Base-by-base conservation (phyloP, 2,888 invertebrate genomes). In the Leptinotarsa peninsularis region DNA sequence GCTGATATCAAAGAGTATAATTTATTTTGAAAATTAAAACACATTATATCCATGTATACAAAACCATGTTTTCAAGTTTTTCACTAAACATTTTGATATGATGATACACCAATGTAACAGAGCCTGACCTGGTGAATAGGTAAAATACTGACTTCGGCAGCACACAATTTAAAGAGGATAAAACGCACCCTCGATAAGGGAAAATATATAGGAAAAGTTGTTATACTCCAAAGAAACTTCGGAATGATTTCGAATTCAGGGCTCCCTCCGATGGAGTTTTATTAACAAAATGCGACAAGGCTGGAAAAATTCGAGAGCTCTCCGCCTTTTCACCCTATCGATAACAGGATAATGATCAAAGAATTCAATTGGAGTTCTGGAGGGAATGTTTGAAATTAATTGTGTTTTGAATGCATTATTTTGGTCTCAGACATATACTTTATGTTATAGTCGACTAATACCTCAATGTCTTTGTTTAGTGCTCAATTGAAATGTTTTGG, bases 191-290 rank as follows among this genome's bases (percentile, higher is more conserved):
- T 71, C 66, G 63, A 69, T 66, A 58, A 70, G 23, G 67, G 67
- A 10, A 58, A 70, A 76, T 76, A 69, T 76, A 73, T 70, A 67
- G 73, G 70, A 74, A 75, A 73, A 77, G 52, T 72, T 74, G 72
- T 70, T 52, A 66, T 73, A 74, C 66, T 71, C 72, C 72, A 72
- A 43, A 58, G 70, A 73, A 77, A 77, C 66, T 77, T 73, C 74
- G 67, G 50, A 68, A 52, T 66, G 72, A 75, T 78, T 76, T 63
- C 27, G 70, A 68, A 75, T 72, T 72, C 76, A 68, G 7, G 69
- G 33, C 66, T 60, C 73, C 49, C 49, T 70, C 23, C 50, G 63
- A 71, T 71, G 70, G 71, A 74, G 49, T 76, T 76, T 76, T 71
- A 69, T 73, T 68, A 70, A 71, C 73, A 71, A 68, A 76, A 71